A percentile compares a stretch with the other conserved stretches of the same genome.
Conservation (phyloP, 2,888 invertebrate species). For the Athrips mouffetella region DNA sequence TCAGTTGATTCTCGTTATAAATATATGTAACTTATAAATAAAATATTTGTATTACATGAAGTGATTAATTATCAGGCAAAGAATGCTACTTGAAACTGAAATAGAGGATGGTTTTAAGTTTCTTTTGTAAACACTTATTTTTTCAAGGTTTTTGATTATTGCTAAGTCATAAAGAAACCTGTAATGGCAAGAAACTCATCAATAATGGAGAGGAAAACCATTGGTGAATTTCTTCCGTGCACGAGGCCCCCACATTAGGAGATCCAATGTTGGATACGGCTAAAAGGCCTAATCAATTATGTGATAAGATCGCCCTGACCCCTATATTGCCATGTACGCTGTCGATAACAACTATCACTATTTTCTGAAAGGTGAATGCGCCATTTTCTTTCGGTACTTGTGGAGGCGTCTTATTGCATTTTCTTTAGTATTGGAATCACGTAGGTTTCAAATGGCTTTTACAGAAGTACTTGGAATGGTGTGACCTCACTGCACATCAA, state of each 20-base stretch:
- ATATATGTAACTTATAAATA: too few species aligned
- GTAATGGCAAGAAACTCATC: conserved; percentile 11
- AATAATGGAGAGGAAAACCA: conserved; percentile 15
- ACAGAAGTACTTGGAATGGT: too few species aligned
- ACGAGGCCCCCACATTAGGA: conserved; percentile 32
- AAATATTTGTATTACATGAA: too few species aligned
- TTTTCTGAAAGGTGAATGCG: conserved; percentile 19
- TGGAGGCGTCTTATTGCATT: neutral
- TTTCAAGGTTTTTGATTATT: too few species aligned
- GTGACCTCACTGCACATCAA: too few species aligned
- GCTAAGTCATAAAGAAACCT: neutral
- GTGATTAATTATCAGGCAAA: too few species aligned
- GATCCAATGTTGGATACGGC: conserved; percentile 46
- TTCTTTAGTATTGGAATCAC: too few species aligned
- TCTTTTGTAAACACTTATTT: too few species aligned
- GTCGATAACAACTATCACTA: conserved; percentile 18
- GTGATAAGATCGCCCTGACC: conserved; percentile 45
- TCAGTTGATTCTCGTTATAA: too few species aligned
- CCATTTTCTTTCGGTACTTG: neutral
- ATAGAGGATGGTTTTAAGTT: too few species aligned
- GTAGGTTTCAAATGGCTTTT: too few species aligned
- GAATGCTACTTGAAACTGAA: too few species aligned
- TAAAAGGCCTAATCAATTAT: conserved; percentile 60
- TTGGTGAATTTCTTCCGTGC: conserved; percentile 9
- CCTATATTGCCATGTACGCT: conserved; percentile 9